Percentiles rank a stretch among this genome's conserved stretches.
Evolutionary conservation across 2,797 vertebrate genomes (phyloP).

Genomic region (Anas acuta): DNA sequence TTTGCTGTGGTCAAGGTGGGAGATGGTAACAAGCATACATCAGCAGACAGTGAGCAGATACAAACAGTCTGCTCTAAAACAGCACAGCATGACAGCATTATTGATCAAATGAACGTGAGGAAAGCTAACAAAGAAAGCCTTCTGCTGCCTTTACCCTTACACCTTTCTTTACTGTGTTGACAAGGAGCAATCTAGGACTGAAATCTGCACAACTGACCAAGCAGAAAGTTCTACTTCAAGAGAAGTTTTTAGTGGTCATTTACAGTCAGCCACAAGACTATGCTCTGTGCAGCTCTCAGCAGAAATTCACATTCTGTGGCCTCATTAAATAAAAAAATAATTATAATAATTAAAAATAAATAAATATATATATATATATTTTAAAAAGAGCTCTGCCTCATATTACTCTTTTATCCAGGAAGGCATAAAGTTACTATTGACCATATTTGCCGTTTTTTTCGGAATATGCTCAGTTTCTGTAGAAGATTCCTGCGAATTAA

Average conservation of each 20-base stretch:
- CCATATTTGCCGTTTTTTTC: background rate
- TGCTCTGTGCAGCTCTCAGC: background rate
- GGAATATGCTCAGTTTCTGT: background rate
- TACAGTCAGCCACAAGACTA: background rate
- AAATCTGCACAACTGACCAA: background rate
- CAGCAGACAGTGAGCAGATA: background rate
- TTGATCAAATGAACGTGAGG: background rate
- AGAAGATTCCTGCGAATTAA: background rate
- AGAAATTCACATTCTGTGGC: background rate
- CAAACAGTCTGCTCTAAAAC: background rate
- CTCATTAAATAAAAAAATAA: background rate
- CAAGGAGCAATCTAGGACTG: accelerated
- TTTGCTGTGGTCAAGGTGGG: background rate
- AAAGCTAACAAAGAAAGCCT: background rate
- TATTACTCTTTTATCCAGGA: background rate
- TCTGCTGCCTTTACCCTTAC: background rate
- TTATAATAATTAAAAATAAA: background rate
- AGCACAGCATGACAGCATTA: background rate
- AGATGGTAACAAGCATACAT: background rate
- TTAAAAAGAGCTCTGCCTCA: background rate
- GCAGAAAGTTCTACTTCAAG: accelerated
- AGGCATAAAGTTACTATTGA: background rate
- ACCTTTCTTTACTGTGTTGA: background rate
- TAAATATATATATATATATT: too few relatives aligned
- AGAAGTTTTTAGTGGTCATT: background rate